Conservation (phyloP, 2,113 vertebrate genomes). For the Climacteris rufus region DNA sequence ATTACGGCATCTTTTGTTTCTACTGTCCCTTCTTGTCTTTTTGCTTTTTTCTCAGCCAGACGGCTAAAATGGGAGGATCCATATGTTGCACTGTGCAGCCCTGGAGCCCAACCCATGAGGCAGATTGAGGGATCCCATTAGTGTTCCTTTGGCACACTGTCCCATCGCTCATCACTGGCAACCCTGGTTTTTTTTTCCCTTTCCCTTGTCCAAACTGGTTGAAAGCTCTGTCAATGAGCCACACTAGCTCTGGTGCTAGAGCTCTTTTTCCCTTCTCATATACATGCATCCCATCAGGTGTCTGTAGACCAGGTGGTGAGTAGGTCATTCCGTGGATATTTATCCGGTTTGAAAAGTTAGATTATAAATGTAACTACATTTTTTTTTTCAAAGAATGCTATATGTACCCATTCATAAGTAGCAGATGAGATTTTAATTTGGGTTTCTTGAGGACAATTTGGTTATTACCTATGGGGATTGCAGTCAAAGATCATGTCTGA, state of each 20-base stretch:
- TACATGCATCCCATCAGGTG: neutral
- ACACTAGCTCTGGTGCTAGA: neutral
- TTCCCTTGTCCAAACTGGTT: neutral
- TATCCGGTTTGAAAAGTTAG: neutral
- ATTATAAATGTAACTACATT: neutral
- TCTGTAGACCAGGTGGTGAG: neutral
- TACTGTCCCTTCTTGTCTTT: neutral
- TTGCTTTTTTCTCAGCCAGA: neutral
- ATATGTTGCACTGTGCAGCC: neutral
- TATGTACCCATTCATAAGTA: neutral
- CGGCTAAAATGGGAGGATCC: fast-evolving
- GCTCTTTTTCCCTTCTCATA: neutral
- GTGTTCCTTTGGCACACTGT: no score
- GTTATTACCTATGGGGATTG: neutral
- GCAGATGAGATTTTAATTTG: neutral
- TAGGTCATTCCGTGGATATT: neutral
- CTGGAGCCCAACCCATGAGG: neutral
- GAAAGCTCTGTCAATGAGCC: neutral
- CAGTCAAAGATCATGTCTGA: neutral
- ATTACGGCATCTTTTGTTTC: neutral
- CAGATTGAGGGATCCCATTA: neutral
- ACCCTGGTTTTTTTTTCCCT: neutral
- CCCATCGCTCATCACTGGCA: fast-evolving
- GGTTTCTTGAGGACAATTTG: neutral
- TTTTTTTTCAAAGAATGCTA: neutral